Evolutionary conservation across 2,888 invertebrate genomes (phyloP).

Genomic region (Cosmorhoe ocellata): DNA sequence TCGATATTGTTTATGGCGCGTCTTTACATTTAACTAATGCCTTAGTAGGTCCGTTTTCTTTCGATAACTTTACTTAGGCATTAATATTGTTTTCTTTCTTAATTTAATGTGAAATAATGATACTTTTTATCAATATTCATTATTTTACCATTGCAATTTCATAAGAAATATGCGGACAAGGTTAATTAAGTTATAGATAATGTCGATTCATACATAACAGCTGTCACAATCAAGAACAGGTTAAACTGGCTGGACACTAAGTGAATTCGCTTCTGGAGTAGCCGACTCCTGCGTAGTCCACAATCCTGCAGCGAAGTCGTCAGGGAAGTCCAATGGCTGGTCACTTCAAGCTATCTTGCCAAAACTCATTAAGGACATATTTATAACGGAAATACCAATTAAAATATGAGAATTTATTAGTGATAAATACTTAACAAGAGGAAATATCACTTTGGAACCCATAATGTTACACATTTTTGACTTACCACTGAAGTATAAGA

Average conservation of each 20-base stretch:
- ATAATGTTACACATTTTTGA: conserved; percentile 76
- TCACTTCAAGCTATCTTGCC: conserved; percentile 55
- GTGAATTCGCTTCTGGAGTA: conserved; percentile 46
- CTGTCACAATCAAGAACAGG: neutral
- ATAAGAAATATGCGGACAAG: neutral
- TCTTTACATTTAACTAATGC: too few relatives aligned
- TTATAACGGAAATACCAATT: conserved; percentile 60
- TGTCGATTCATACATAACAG: neutral
- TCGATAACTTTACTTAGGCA: too few relatives aligned
- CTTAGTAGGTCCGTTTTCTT: too few relatives aligned
- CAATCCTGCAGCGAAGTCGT: conserved; percentile 45
- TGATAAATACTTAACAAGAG: conserved; percentile 69
- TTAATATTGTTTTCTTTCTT: too few relatives aligned
- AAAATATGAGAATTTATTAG: conserved; percentile 75
- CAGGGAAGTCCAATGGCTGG: conserved; percentile 51
- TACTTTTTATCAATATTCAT: neutral
- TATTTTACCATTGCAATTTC: neutral
- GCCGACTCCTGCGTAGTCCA: conserved; percentile 34
- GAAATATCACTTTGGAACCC: conserved; percentile 64
- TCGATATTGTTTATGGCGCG: too few relatives aligned
- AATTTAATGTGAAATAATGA: too few relatives aligned
- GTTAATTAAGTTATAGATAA: neutral
- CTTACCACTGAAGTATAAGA: conserved; percentile 68
- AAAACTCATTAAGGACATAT: conserved; percentile 50
- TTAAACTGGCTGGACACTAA: neutral